A percentile compares a stretch with the other conserved stretches of the same genome.
These are phyloP conservation scores for Drosophila nasuta DNA, from an alignment of 1,140 invertebrate genomes.

Conservation along the genomic window DNA sequence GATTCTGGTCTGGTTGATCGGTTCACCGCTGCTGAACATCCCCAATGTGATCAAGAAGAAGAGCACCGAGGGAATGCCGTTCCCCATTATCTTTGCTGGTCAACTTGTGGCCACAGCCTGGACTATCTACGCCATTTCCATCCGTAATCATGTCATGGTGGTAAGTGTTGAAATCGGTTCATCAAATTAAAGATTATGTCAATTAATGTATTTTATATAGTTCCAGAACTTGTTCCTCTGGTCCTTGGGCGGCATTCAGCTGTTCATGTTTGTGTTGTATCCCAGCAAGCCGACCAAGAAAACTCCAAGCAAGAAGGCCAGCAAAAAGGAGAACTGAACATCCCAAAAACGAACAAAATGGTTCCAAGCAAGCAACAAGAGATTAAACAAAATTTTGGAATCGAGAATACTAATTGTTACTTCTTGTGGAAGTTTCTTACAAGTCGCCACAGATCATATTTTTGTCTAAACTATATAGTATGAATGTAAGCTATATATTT, in stretches of 20 bases:
- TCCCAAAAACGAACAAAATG: conserved; percentile 9
- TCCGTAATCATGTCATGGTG: conserved; percentile 91
- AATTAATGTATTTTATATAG: conserved; percentile 78
- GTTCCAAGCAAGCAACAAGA: conserved; percentile 28
- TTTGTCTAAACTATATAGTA: conserved; percentile 8
- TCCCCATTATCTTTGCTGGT: conserved; percentile 92
- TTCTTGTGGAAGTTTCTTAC: conserved; percentile 3
- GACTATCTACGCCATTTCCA: conserved; percentile 92
- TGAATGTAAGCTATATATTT: conserved; percentile 17
- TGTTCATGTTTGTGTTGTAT: conserved; percentile 89
- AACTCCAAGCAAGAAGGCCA: conserved; percentile 72
- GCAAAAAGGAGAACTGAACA: conserved; percentile 65
- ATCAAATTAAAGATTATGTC: neutral
- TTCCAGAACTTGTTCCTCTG: conserved; percentile 90
- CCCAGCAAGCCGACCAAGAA: conserved; percentile 85
- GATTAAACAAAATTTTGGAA: neutral
- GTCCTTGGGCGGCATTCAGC: conserved; percentile 87
- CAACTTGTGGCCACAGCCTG: conserved; percentile 91
- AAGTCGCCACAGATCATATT: conserved; percentile 8
- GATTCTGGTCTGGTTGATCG: conserved; percentile 89
- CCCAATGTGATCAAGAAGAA: conserved; percentile 90
- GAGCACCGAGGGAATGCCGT: conserved; percentile 92
- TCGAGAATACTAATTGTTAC: neutral
- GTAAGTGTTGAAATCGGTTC: conserved; percentile 86
- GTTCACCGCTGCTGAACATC: conserved; percentile 89